Conservation (phyloP, 64 coral and sea anemone genomes). For the Acropora tenuis region DNA sequence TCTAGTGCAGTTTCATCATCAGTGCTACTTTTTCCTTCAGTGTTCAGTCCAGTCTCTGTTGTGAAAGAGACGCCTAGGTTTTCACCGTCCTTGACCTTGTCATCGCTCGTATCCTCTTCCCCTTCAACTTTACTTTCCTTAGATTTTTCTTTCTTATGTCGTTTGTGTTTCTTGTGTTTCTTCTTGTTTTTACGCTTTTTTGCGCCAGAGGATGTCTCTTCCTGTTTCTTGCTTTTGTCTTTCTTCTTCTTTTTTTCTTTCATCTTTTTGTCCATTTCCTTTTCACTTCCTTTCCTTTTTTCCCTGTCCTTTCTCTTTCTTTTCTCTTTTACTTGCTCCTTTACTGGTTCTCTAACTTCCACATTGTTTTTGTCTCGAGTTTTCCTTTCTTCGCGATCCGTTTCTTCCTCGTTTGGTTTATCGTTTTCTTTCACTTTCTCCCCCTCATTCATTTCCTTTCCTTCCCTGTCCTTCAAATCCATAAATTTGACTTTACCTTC, state of each 20-base stretch:
- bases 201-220: conserved; percentile 23
- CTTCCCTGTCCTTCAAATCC: neutral
- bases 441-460: neutral
- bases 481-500: conserved; percentile 13
- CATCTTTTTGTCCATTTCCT: neutral
- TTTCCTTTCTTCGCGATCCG: neutral
- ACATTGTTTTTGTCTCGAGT: neutral
- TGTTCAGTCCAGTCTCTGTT: neutral
- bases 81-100: conserved; percentile 7
- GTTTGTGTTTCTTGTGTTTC: conserved; percentile 77
- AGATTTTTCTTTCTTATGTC: conserved; percentile 61
- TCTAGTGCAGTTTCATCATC: neutral
- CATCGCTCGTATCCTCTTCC: conserved; percentile 19
- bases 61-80: neutral
- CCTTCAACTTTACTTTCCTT: conserved; percentile 28
- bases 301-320: neutral
- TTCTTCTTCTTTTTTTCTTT: conserved; percentile 55
- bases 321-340: neutral
- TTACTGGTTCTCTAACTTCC: neutral
- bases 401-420: neutral
- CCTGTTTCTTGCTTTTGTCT: conserved; percentile 3
- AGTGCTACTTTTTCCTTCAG: conserved; percentile 4
- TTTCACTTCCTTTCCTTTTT: conserved; percentile 1
- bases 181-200: conserved; percentile 71
- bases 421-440: neutral